Percentiles rank a stretch among this genome's conserved stretches.
phyloP scores from a whole-genome alignment of 1,140 invertebrate species.

The Patella vulgata region DNA sequence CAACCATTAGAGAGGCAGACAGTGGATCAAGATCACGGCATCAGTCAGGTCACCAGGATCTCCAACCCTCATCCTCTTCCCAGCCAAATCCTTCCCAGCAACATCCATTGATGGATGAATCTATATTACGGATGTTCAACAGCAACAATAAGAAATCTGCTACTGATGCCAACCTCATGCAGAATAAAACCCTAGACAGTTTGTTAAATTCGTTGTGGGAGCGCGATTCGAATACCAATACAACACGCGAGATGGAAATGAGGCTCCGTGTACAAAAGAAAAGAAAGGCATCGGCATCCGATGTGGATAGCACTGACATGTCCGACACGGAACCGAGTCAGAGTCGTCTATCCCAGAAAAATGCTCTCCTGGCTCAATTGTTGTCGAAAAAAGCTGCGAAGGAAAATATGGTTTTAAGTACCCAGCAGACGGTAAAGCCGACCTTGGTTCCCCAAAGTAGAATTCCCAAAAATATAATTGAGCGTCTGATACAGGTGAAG shows the following conservation, averaged over 20 bases:
- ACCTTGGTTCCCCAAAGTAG: slow-evolving; percentile 55
- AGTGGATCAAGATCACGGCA: slow-evolving; percentile 47
- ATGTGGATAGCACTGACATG: slow-evolving; percentile 51
- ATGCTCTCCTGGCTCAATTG: slow-evolving; percentile 86
- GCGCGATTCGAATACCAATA: slow-evolving; percentile 28
- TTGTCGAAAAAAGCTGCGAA: slow-evolving; percentile 81
- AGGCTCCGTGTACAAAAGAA: slow-evolving; percentile 25
- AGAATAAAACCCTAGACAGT: slow-evolving; percentile 31
- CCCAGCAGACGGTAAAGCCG: slow-evolving; percentile 47
- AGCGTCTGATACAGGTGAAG: slow-evolving; percentile 40
- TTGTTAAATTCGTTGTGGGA: slow-evolving; percentile 37
- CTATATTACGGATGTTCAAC: no score
- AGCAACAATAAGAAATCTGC: neutral
- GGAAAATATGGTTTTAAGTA: slow-evolving; percentile 70
- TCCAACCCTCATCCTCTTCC: slow-evolving; percentile 54
- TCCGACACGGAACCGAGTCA: slow-evolving; percentile 40
- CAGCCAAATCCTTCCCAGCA: slow-evolving; percentile 23
- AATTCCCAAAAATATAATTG: slow-evolving; percentile 53
- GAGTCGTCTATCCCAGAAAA: slow-evolving; percentile 75
- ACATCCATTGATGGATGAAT: slow-evolving; percentile 2
- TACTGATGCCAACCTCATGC: slow-evolving; percentile 11
- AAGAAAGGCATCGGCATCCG: slow-evolving; percentile 45
- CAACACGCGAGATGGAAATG: slow-evolving; percentile 1
- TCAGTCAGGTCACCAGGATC: slow-evolving; percentile 54
- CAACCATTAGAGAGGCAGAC: slow-evolving; percentile 61